These are phyloP conservation scores for Spinus pinus DNA, from an alignment of 2,797 vertebrate species.

Conservation along the genomic window DNA sequence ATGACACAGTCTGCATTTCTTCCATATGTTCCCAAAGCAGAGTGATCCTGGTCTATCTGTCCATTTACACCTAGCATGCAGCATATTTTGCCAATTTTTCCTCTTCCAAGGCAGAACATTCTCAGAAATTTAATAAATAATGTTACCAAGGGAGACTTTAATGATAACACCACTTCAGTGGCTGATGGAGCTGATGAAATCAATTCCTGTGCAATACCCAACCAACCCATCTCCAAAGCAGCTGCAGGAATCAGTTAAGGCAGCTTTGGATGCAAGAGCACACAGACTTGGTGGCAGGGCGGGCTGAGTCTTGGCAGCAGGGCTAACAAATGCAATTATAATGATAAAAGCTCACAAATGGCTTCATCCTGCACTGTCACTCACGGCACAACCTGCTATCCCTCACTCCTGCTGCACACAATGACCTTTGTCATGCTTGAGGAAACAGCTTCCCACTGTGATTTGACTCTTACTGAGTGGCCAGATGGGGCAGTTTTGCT, in stretches of 20 bases:
- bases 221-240: slow-evolving; percentile 15
- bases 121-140: neutral
- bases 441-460: slow-evolving; percentile 67
- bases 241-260: slow-evolving; percentile 47
- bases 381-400: slow-evolving; percentile 65
- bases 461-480: slow-evolving; percentile 68
- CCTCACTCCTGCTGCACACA: slow-evolving; percentile 65
- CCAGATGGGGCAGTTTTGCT: slow-evolving; percentile 84
- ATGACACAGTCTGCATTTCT: neutral
- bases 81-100: neutral
- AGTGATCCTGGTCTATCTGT: neutral
- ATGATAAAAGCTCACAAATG: slow-evolving; percentile 78
- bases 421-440: slow-evolving; percentile 77
- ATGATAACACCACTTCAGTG: neutral
- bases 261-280: slow-evolving; percentile 36
- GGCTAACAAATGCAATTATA: slow-evolving; percentile 78
- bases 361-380: slow-evolving; percentile 78
- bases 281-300: neutral
- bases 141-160: neutral
- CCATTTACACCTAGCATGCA: neutral
- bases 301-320: slow-evolving; percentile 47
- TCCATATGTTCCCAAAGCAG: neutral
- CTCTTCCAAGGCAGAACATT: neutral
- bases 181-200: neutral
- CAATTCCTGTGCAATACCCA: slow-evolving; percentile 9